A percentile compares a stretch with the other conserved stretches of the same genome.
These are phyloP conservation scores for Eupithecia exiguata DNA, from an alignment of 2,888 invertebrate genomes.

Conservation along the genomic window DNA sequence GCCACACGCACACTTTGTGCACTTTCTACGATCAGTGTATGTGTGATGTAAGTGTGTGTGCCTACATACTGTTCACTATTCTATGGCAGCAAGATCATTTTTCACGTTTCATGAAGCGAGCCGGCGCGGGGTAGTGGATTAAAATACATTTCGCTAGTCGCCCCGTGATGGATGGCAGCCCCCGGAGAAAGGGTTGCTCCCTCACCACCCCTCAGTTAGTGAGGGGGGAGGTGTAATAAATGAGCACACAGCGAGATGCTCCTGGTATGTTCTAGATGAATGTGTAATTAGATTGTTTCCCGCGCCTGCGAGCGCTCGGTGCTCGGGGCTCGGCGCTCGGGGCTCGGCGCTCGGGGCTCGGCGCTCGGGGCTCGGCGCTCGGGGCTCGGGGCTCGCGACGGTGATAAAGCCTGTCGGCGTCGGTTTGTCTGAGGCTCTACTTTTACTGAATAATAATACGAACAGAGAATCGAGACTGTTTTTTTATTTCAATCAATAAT, in stretches of 20 bases:
- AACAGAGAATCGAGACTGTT: not conserved
- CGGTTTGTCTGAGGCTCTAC: not conserved
- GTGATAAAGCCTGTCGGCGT: conserved; percentile 38
- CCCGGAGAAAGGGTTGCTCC: conserved; percentile 72
- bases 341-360: too few relatives aligned
- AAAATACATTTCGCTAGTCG: conserved; percentile 81
- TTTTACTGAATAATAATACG: conserved; percentile 9
- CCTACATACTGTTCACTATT: conserved; percentile 13
- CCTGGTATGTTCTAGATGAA: conserved; percentile 55
- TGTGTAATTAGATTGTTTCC: conserved; percentile 58
- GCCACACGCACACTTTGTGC: not conserved
- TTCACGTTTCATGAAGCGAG: conserved; percentile 82
- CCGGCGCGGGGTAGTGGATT: conserved; percentile 78
- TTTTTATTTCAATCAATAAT: not conserved
- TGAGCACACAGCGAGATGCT: conserved; percentile 55
- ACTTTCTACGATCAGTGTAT: conserved; percentile 40
- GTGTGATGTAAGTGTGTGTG: conserved; percentile 37
- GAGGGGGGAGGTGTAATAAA: conserved; percentile 47
- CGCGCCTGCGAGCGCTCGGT: conserved; percentile 32
- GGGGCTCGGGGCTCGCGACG: conserved; percentile 19
- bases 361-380: too few relatives aligned
- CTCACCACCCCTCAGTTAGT: conserved; percentile 47
- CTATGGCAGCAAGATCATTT: conserved; percentile 68
- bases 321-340: too few relatives aligned
- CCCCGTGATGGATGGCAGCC: conserved; percentile 73